A percentile compares a stretch with the other conserved stretches of the same genome.
phyloP scores from a whole-genome alignment of 2,797 vertebrate genomes.

The Gallinago stenura region DNA sequence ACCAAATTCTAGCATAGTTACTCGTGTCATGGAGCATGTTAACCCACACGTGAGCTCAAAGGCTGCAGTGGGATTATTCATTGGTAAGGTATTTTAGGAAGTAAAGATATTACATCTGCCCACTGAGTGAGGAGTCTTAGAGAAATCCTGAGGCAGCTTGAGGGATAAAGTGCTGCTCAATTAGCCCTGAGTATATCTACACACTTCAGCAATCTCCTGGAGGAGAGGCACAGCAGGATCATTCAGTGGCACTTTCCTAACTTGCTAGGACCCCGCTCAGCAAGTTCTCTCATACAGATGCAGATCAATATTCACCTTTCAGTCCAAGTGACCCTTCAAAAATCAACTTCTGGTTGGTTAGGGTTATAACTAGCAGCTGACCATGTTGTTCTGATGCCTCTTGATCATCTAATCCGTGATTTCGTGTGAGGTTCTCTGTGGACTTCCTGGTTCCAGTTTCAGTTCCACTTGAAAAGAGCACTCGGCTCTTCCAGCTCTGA shows the following conservation, averaged over 20 bases:
- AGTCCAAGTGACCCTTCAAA: not conserved
- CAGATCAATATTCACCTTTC: not conserved
- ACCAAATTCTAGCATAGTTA: not conserved
- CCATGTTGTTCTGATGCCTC: not conserved
- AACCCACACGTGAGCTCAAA: constrained; percentile 37
- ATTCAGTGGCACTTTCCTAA: not conserved
- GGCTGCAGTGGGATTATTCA: constrained; percentile 60
- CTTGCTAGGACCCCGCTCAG: not conserved
- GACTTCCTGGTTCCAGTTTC: not conserved
- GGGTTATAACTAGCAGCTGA: not conserved
- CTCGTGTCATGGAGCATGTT: not conserved
- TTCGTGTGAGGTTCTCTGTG: not conserved
- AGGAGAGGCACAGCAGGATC: not conserved
- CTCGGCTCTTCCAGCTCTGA: not conserved
- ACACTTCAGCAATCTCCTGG: not conserved
- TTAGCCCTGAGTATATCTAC: constrained; percentile 40
- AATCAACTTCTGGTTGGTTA: not conserved
- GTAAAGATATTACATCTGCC: constrained; percentile 66
- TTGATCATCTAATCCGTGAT: not conserved
- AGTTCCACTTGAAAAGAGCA: not conserved
- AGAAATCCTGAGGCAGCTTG: constrained; percentile 67
- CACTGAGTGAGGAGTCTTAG: constrained; percentile 65
- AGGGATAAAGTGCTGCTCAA: constrained; percentile 64
- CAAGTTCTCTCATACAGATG: not conserved
- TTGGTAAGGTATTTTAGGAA: constrained; percentile 70